Conservation (phyloP, 2,113 vertebrate species). For the Lota lota region DNA sequence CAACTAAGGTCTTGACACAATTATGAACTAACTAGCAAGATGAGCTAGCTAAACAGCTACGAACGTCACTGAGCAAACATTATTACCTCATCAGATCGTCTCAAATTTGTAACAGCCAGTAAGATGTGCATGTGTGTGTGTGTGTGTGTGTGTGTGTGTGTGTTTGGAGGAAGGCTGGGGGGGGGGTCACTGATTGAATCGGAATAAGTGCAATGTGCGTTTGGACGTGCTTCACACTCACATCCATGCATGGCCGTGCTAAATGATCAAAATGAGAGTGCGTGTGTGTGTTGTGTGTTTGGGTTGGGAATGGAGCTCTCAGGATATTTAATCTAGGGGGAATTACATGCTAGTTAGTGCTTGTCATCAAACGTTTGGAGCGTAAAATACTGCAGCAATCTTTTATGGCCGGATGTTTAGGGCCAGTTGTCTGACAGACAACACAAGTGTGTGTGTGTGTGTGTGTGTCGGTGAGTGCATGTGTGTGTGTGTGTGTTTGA, state of each 20-base stretch:
- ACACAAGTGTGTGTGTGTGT: slow-evolving; percentile 22
- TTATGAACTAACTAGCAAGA: no score
- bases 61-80: no score
- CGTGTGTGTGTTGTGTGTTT: slow-evolving; percentile 32
- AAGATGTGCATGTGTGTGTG: slow-evolving; percentile 5
- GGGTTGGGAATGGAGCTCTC: slow-evolving; percentile 60
- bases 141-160: slow-evolving; percentile 32
- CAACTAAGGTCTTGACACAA: no score
- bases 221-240: neutral
- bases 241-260: no score
- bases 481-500: no score
- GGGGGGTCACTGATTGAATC: no score
- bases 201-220: neutral
- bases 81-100: no score
- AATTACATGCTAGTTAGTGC: slow-evolving; percentile 78
- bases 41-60: no score
- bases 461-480: neutral
- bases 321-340: slow-evolving; percentile 76
- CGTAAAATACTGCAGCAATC: slow-evolving; percentile 64
- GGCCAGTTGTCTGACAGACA: slow-evolving; percentile 50
- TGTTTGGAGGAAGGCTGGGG: neutral
- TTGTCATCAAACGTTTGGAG: slow-evolving; percentile 75
- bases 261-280: neutral
- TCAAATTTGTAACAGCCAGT: no score
- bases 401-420: slow-evolving; percentile 59